Evolutionary conservation across 2,888 invertebrate species (phyloP).

Genomic region (Drosophila nigricruria): DNA sequence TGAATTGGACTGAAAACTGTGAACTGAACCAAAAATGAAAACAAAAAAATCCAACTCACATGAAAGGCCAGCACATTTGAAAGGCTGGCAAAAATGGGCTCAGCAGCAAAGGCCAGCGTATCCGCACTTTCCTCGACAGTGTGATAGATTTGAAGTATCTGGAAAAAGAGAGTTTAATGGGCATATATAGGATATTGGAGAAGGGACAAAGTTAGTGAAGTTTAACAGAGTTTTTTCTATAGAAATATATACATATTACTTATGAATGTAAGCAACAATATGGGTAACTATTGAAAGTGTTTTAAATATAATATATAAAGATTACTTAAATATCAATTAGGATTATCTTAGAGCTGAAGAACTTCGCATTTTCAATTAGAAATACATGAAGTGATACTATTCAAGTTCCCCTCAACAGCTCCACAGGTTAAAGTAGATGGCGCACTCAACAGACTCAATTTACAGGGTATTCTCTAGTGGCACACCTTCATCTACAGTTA

Average conservation of each 20-base stretch:
- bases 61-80: slow-evolving; percentile 95
- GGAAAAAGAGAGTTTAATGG: slow-evolving; percentile 22
- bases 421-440: not conserved
- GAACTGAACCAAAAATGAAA: slow-evolving; percentile 13
- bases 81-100: slow-evolving; percentile 94
- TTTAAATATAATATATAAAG: not conserved
- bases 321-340: too few species aligned
- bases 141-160: slow-evolving; percentile 89
- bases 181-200: not conserved
- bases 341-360: too few species aligned
- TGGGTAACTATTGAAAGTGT: not conserved
- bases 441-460: not conserved
- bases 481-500: not conserved
- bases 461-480: not conserved
- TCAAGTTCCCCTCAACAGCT: not conserved
- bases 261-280: not conserved
- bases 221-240: not conserved
- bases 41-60: slow-evolving; percentile 86
- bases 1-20: slow-evolving; percentile 9
- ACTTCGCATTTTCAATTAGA: not conserved
- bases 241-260: not conserved
- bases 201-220: not conserved
- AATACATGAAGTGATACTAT: not conserved
- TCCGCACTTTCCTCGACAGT: slow-evolving; percentile 93
- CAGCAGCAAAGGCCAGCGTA: slow-evolving; percentile 97